Evolutionary conservation across 2,888 invertebrate species (phyloP).

Genomic region (Scaptomyza flava): DNA sequence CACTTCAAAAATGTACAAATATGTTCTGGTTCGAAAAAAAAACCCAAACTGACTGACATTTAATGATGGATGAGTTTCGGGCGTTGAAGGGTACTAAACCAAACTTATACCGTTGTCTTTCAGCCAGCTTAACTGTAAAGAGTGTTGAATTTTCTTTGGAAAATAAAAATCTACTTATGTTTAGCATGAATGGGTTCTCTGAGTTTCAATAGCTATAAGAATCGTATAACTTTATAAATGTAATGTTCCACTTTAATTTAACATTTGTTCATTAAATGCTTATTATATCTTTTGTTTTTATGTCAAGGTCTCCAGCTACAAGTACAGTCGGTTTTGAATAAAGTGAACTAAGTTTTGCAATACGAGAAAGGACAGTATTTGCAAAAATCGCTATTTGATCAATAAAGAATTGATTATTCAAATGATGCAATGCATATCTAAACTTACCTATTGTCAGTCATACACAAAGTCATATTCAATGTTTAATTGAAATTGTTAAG

Average conservation of each 20-base stretch:
- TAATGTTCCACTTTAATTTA: no score
- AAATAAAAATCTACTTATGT: background rate
- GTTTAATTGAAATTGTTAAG: conserved; percentile 45
- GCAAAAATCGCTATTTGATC: background rate
- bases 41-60: conserved; percentile 65
- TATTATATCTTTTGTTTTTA: no score
- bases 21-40: conserved; percentile 5
- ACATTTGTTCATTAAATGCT: no score
- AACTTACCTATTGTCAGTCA: background rate
- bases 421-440: background rate
- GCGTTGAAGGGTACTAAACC: conserved; percentile 53
- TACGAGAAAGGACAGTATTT: no score
- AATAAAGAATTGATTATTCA: background rate
- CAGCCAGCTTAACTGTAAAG: background rate
- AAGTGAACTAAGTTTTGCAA: no score
- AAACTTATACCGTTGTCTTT: conserved; percentile 36
- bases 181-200: no score
- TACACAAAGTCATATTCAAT: background rate
- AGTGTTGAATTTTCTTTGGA: background rate
- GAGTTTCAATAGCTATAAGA: no score
- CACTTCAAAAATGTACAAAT: conserved; percentile 5
- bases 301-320: no score
- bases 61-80: conserved; percentile 73
- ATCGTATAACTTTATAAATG: no score
- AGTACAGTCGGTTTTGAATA: no score